Evolutionary conservation across 2,888 invertebrate genomes (phyloP).

Genomic region (Terebella lapidaria): DNA sequence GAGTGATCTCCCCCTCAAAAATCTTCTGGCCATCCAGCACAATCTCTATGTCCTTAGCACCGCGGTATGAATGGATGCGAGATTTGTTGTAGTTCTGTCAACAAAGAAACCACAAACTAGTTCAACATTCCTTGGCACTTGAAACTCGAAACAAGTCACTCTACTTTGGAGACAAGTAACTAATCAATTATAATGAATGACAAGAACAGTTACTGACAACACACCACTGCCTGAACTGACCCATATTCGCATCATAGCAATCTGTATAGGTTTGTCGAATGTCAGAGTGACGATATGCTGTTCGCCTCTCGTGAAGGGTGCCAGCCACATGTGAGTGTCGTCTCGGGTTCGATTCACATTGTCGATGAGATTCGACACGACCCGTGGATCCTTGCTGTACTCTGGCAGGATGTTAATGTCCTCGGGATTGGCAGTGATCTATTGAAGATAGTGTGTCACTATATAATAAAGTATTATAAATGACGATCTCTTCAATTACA

Average conservation of each 20-base stretch:
- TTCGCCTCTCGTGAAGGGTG: slow-evolving; percentile 62
- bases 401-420: slow-evolving; percentile 66
- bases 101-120: no score
- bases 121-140: no score
- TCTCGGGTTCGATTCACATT: slow-evolving; percentile 71
- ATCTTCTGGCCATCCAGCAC: slow-evolving; percentile 65
- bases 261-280: slow-evolving; percentile 58
- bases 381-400: slow-evolving; percentile 62
- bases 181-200: no score
- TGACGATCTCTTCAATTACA: no score
- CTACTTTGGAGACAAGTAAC: no score
- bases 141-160: no score
- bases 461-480: no score
- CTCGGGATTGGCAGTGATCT: slow-evolving; percentile 60
- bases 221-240: no score
- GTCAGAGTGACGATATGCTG: slow-evolving; percentile 62
- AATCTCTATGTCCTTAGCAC: slow-evolving; percentile 68
- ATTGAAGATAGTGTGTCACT: no score
- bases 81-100: slow-evolving; percentile 86
- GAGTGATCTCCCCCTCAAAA: slow-evolving; percentile 76
- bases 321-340: slow-evolving; percentile 73
- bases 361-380: slow-evolving; percentile 65
- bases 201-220: no score
- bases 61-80: slow-evolving; percentile 75
- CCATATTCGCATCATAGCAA: slow-evolving; percentile 70